Evolutionary conservation across 2,797 vertebrate genomes (phyloP), one percentile per base, ranked within the genome.

Genomic region (Propithecus perrieri): DNA sequence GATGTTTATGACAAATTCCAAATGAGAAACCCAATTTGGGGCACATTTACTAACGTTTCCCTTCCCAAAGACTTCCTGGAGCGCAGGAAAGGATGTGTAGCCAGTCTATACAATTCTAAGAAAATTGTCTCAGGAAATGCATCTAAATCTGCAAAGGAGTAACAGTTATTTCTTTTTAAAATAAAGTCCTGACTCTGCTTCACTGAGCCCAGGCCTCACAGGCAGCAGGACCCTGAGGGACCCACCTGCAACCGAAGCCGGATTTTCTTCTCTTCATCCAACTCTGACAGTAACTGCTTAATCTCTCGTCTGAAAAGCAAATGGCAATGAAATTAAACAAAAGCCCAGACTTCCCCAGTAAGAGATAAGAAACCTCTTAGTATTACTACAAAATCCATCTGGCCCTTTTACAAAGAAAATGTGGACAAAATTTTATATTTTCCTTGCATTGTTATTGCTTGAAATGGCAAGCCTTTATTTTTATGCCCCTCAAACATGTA

Each of bases 251-350:
- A 98, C 98, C 99, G 98, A 97, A 99, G 98, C 89, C 99, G 99
- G 91, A 99, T 99, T 98, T 99, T 99, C 98, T 99, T 99, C 98
- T 99, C 99, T 95, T 99, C 99, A 94, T 99, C 99, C 98, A 99
- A 98, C 94, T 99, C 99, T 41, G 97, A 99, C 89, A 99, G 98
- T 98, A 99, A 98, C 97, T 99, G 99, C 97, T 99, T 99, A 98
- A 99, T 99, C 98, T 99, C 99, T 98, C 99, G 99, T 98, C 99
- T 99, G 98, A 98, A 96, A 98, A 67, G 96, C 95, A 91, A 96
- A 80, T 80, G 84, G 78, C 94, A 94, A 94, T 84, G 81, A 94
- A 11, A 46, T 98, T 87, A 83, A 98, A 96, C 61, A 97, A 93
- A 98, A 7, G 0, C 35, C 83, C 72, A 94, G 53, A 85, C 38